Base-by-base conservation (phyloP, 2,113 vertebrate species). In the Scartelaos histophorus region DNA sequence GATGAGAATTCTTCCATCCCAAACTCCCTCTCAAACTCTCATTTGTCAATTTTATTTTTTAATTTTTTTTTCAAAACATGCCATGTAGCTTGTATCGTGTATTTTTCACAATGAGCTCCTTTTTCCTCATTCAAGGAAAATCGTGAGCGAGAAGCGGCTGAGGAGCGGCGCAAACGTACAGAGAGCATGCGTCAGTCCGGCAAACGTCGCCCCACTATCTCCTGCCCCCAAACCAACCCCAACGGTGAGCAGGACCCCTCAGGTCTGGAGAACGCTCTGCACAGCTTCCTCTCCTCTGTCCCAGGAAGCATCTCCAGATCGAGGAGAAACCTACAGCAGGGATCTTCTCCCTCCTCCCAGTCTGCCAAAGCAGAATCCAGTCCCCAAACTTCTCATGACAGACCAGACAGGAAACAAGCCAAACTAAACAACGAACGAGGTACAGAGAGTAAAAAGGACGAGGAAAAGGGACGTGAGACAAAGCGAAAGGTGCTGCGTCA, bases 61-160 rank as follows among this genome's bases (percentile, higher is more conserved):
- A 7, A 9, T 38, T 38, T 38, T 43, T 43, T 9, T 9, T 9
- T 10, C 29, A 29, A 29, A 29, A 10, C 38, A 11, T 43, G 38
- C 38, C 6, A 43, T 43, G 6, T 43, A 10, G 38, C 0, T 43
- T 43, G 6, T 43, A 43, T 9, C 19, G 17, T 16, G 6, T 6
- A 7, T 51, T 51, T 47, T 17, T 13, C 4, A 29, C 17, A 4
- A 15, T 16, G 34, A 34, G 15, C 25, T 17, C 16, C 15, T 61
- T 46, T 45, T 66, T 21, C 3, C 3, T 5, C 17, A 46, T 2
- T 43, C 81, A 25, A 95, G 94, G 93, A 95, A 72, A 95, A 95
- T 81, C 46, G 66, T 16, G 88, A 85, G 46, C 90, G 92, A 25
- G 92, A 92, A 34, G 84, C 75, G 7, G 80, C 79, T 1, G 93